Evolutionary conservation across 2,113 vertebrate genomes (phyloP).

Genomic region (Rhabdomys dilectus): DNA sequence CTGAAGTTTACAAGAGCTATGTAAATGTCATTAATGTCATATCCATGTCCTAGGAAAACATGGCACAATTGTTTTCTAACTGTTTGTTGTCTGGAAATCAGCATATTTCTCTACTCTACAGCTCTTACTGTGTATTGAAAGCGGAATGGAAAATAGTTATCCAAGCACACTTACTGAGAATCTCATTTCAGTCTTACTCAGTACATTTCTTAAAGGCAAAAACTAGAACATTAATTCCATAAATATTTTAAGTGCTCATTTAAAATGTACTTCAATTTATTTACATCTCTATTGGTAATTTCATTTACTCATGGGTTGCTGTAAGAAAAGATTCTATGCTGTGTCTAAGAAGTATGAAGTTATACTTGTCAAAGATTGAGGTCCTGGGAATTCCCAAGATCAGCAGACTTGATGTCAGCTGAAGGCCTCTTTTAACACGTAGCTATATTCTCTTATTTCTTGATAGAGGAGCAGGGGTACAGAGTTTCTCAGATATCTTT

Average conservation of each 20-base stretch:
- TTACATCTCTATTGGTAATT: neutral
- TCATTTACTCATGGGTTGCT: neutral
- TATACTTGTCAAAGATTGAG: neutral
- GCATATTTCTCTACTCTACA: neutral
- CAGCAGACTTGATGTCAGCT: neutral
- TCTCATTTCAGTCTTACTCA: neutral
- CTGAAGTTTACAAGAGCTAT: neutral
- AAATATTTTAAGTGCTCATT: conserved; percentile 13
- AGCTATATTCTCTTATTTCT: neutral
- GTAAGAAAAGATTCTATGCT: neutral
- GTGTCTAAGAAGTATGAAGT: neutral
- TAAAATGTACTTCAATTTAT: conserved; percentile 37
- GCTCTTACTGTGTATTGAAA: neutral
- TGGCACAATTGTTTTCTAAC: neutral
- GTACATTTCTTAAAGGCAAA: neutral
- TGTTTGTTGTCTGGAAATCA: neutral
- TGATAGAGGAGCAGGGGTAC: accelerated
- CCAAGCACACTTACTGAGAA: neutral
- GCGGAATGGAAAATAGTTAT: neutral
- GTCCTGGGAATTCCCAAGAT: neutral
- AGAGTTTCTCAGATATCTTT: neutral
- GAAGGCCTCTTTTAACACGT: neutral
- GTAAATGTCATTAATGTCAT: neutral
- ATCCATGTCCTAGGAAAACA: neutral
- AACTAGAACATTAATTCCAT: neutral